A percentile compares a stretch with the other conserved stretches of the same genome.
phyloP scores from a whole-genome alignment of 2,113 vertebrate species.

The Psophia crepitans region DNA sequence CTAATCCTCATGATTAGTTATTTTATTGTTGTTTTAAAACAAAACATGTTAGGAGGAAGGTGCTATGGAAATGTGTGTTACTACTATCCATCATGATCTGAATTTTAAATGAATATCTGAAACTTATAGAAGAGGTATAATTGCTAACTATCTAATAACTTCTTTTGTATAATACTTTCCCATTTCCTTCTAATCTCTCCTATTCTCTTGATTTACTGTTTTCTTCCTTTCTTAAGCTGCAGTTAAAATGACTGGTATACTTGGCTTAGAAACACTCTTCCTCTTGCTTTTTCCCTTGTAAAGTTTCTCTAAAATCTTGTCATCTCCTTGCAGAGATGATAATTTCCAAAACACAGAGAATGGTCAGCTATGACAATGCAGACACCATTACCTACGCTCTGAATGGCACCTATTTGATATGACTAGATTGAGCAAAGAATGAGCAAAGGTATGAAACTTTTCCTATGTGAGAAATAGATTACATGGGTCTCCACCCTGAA shows the following conservation, averaged over 20 bases:
- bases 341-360: background rate
- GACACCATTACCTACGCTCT: background rate
- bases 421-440: background rate
- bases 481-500: accelerated
- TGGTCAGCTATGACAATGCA: background rate
- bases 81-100: background rate
- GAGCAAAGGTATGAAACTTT: background rate
- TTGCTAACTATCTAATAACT: background rate
- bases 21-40: background rate
- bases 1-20: background rate
- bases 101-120: background rate
- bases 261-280: background rate
- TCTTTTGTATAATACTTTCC: background rate
- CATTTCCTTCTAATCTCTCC: background rate
- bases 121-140: background rate
- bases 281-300: background rate
- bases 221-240: background rate
- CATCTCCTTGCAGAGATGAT: background rate
- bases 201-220: background rate
- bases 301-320: background rate
- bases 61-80: background rate
- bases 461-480: background rate
- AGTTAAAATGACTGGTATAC: background rate
- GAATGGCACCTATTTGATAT: background rate
- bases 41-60: background rate